Conservation (phyloP, 2,113 vertebrate species). For the Cynoglossus semilaevis region DNA sequence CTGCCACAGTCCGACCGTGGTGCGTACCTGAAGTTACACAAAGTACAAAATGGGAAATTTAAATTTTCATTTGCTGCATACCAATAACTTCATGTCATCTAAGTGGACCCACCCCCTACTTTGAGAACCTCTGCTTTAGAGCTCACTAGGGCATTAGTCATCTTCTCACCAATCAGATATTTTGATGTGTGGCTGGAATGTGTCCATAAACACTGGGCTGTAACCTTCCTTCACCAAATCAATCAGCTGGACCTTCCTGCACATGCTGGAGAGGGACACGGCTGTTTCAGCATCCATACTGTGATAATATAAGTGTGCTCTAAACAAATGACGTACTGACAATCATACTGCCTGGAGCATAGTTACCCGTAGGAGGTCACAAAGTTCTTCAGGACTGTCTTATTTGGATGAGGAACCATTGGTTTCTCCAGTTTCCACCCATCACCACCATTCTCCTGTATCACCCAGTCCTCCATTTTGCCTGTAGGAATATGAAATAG, state of each 20-base stretch:
- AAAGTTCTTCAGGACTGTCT: conserved; percentile 58
- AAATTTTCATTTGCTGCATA: not conserved
- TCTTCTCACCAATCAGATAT: conserved; percentile 76
- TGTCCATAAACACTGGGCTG: conserved; percentile 65
- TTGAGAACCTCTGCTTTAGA: too few species aligned
- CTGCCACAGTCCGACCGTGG: conserved; percentile 72
- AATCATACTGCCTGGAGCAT: not conserved
- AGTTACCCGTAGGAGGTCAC: conserved; percentile 73
- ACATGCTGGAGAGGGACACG: conserved; percentile 49
- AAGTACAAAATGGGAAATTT: not conserved
- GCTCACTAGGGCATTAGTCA: not conserved
- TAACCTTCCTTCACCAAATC: conserved; percentile 70
- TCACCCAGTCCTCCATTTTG: conserved; percentile 51
- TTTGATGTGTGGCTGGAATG: conserved; percentile 66
- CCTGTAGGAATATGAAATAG: conserved; percentile 26
- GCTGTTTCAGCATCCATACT: not conserved
- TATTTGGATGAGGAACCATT: conserved; percentile 49
- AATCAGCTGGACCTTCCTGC: conserved; percentile 71
- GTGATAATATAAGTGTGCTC: not conserved
- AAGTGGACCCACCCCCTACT: too few species aligned
- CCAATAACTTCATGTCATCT: too few species aligned
- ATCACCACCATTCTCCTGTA: conserved; percentile 64
- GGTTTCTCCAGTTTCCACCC: conserved; percentile 49
- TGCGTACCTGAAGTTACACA: conserved; percentile 62
- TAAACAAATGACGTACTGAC: too few species aligned